A percentile compares a stretch with the other conserved stretches of the same genome.
Evolutionary conservation across 1,140 invertebrate species (phyloP).

Genomic region (Charaxes varanes): DNA sequence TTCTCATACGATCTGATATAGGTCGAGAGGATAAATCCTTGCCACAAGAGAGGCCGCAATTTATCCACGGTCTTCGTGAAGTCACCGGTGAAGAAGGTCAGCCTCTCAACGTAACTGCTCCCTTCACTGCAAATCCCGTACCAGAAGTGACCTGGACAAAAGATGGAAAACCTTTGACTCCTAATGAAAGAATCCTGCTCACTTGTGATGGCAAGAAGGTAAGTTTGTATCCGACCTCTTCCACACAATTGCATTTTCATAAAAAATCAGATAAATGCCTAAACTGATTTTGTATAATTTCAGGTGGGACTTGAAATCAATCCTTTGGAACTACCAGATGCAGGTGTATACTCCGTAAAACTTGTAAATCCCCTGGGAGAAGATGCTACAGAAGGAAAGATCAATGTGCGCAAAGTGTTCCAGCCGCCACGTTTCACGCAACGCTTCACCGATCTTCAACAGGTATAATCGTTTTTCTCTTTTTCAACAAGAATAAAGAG

Average conservation of each 20-base stretch:
- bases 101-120: conserved; percentile 77
- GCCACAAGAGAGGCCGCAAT: conserved; percentile 83
- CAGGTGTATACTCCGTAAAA: conserved; percentile 84
- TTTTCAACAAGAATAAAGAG: too few relatives aligned
- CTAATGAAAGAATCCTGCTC: conserved; percentile 79
- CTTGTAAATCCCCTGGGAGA: conserved; percentile 85
- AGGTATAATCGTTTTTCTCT: conserved; percentile 68
- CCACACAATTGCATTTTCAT: neutral
- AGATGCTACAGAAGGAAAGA: conserved; percentile 79
- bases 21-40: conserved; percentile 76
- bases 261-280: neutral
- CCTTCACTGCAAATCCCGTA: conserved; percentile 89
- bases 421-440: conserved; percentile 88
- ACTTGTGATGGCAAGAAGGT: conserved; percentile 88
- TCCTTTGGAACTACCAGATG: conserved; percentile 80
- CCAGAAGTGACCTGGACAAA: conserved; percentile 90
- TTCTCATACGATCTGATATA: too few relatives aligned
- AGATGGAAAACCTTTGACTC: conserved; percentile 79
- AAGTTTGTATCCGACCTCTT: conserved; percentile 6
- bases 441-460: conserved; percentile 88
- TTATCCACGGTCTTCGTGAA: conserved; percentile 84
- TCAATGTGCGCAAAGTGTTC: conserved; percentile 85
- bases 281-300: neutral
- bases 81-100: conserved; percentile 85
- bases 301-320: conserved; percentile 85